Evolutionary conservation across 2,888 invertebrate genomes (phyloP), one percentile per base, ranked within the genome.

Genomic region (Pammene fasciana): DNA sequence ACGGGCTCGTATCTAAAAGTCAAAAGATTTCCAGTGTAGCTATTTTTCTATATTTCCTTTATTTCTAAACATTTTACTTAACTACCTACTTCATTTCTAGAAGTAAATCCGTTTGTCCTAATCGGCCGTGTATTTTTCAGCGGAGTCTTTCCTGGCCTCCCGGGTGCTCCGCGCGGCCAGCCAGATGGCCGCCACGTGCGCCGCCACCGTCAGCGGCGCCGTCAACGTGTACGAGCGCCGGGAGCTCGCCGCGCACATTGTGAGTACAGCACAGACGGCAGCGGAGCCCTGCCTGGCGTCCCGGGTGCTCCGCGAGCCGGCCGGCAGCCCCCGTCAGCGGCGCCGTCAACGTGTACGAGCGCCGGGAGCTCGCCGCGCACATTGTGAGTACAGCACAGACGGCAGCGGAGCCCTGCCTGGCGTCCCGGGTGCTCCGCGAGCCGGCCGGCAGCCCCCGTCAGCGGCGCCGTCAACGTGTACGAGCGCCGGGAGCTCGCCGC

Each of bases 221-320:
- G 82, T 86, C 16, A 88, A 93, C 68, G 83, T 85, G 0, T 94
- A 94, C 71, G 92, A 94, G 71, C 83, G 84, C 13, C 85, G 85
- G 45, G 93, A 93, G 66, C 87, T 94, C 59, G 90, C 93, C 0
- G 73, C 78, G 18, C 90, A 91, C 75, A 88, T 94, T 74, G 94
- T 94, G 59, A 86, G 89, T 82, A n/a, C n/a, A n/a, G n/a, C n/a
- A n/a, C n/a, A n/a, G n/a, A n/a, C n/a, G n/a, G n/a, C 26, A 26
- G 26, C 26, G 16, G 45, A 13, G 45, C 0, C 11, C 13, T 45
- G 7, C 11, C 13, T 13, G 13, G 45, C 45, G 45, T 13, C 45
- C 13, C 45, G 45, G 45, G 45, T 45, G 45, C 45, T 10, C 45
- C 11, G 13, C 45, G 10, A 10, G 45, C 45, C 45, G 13, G 10